Evolutionary conservation across 2,888 invertebrate species (phyloP), one percentile per base, ranked within the genome.

Genomic region (Alitta virens): DNA sequence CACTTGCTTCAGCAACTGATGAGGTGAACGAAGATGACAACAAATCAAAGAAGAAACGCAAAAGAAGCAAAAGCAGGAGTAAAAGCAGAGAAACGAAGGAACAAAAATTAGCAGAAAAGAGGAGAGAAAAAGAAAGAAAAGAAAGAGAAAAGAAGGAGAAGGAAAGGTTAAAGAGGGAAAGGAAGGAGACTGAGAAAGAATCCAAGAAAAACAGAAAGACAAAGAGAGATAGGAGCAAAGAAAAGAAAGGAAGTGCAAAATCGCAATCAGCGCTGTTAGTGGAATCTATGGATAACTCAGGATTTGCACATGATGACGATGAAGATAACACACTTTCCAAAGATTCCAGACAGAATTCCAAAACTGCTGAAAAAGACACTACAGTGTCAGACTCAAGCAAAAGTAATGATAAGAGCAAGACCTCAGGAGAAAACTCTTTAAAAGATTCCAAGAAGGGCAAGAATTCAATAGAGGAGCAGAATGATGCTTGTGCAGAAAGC

Each of bases 81-180:
- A 59, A 59, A 40, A 53, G 24, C 24, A 60, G 42, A 55, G 55
- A 55, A 7, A 56, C 40, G 42, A 42, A 26, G 24, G 43, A 56
- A 14, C 51, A 52, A 42, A 57, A 57, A 26, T 9, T 33, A 40
- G 54, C 56, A 40, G 46, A 49, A 38, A 62, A 52, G 26, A 43
- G 57, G 3, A 57, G 26, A 27, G 40, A 50, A 38, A 25, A 56
- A 23, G 42, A 56, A 21, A 55, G 56, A 18, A 57, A 57, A 14
- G 43, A 57, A 16, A 57, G 50, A 5, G 52, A 57, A 2, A 55
- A 38, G 14, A 56, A 33, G 23, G 54, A 50, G 26, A 52, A 62
- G 27, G 51, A 52, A 18, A 62, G 54, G 51, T 38, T 16, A 12
- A 57, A 57, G 26, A 52, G 27, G 2, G n/a, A 51, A 9, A 56